Evolutionary conservation across 2,888 invertebrate species (phyloP), one percentile per base, ranked within the genome.

Genomic region (Ametastegia equiseti): DNA sequence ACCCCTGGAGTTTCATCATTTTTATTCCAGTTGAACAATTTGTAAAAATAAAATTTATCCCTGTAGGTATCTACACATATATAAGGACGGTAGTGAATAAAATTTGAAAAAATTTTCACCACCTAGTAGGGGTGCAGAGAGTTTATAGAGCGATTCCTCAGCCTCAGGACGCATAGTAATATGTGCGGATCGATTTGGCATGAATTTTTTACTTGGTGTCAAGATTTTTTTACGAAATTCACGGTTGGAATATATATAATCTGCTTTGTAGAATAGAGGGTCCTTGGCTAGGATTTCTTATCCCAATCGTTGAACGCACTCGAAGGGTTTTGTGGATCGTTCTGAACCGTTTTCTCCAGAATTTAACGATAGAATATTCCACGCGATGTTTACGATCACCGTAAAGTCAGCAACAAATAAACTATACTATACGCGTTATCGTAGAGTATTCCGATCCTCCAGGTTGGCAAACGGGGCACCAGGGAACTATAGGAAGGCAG

Each of bases 371-470:
- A 27, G 33, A 73, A 73, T 73, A 39, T 73, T 50, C 45, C 33
- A 30, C 13, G 73, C 47, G n/a, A 75, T 54, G 5, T 75, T 57
- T 75, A 54, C 50, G 54, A 54, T n/a, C 23, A 15, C 39, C 54
- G 36, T 75, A 75, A 75, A 75, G 33, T 75, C 19, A 45, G 54
- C 42, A 54, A 36, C 54, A 75, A 75, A 50, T 75, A 75, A 75
- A 75, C 36, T 54, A 57, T 23, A 54, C 50, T 36, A 23, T 73
- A 75, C 54, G 30, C 42, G 50, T 75, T 75, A 75, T 75, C 75
- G 71, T 6, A 13, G 27, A 36, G 27, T 27, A 27, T 45, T 45
- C 23, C 27, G 71, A 71, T 23, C 36, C n/a, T n/a, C n/a, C 36
- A 19, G 23, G 54, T 19, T 13, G 23, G 30, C 30, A 13, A 50